Conservation (phyloP, 2,888 invertebrate genomes). For the Frankliniella fusca region DNA sequence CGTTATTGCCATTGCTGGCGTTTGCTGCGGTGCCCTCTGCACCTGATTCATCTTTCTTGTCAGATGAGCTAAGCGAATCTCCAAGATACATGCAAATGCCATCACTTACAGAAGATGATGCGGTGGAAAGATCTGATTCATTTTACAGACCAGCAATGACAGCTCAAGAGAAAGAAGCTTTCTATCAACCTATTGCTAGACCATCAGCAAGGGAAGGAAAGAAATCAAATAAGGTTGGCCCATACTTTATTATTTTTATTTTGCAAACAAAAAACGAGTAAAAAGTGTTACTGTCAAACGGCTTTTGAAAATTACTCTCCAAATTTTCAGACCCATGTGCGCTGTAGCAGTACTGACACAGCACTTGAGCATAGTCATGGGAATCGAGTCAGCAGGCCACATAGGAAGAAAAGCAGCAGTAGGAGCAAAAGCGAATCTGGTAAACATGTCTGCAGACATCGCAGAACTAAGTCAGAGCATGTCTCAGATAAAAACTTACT, state of each 20-base stretch:
- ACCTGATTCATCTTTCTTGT: background rate
- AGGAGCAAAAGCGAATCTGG: background rate
- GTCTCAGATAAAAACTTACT: background rate
- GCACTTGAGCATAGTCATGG: background rate
- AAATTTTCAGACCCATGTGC: background rate
- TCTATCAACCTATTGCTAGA: background rate
- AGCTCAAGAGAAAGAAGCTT: background rate
- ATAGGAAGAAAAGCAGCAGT: background rate
- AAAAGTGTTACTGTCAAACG: background rate
- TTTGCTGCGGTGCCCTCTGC: background rate
- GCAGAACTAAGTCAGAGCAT: background rate
- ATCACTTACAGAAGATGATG: background rate
- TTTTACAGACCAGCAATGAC: conserved; percentile 18
- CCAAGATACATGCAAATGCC: background rate
- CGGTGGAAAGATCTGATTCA: conserved; percentile 6
- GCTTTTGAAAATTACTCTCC: background rate
- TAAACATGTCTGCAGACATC: conserved; percentile 12
- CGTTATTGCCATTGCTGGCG: background rate
- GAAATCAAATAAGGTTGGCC: conserved; percentile 3
- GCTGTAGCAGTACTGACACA: background rate
- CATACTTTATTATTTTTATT: background rate
- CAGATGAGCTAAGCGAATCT: conserved; percentile 4
- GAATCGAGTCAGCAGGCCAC: background rate
- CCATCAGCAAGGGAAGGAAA: background rate
- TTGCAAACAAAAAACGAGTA: background rate